phyloP scores from a whole-genome alignment of 64 coral and sea anemone genomes.

The Pocillopora verrucosa region DNA sequence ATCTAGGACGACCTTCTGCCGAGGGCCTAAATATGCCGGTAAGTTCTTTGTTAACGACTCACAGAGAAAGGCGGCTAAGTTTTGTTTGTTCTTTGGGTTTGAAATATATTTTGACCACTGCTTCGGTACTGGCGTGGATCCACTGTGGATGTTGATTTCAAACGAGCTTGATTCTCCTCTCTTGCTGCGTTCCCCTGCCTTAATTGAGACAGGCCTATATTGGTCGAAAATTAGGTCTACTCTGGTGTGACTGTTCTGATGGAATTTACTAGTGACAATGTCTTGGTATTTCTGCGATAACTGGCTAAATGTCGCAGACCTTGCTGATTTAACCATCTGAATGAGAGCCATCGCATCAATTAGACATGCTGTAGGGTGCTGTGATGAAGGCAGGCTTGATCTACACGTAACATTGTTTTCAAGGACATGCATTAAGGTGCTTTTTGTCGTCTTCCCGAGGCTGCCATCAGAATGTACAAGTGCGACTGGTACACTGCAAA shows the following conservation, averaged over 20 bases:
- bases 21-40: neutral
- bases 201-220: slow-evolving; percentile 24
- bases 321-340: slow-evolving; percentile 61
- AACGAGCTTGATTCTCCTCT: too few species aligned
- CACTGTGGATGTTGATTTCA: too few species aligned
- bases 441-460: slow-evolving; percentile 60
- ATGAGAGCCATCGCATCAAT: slow-evolving; percentile 86
- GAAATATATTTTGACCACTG: too few species aligned
- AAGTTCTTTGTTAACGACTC: too few species aligned
- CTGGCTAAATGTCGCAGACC: slow-evolving; percentile 67
- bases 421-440: slow-evolving; percentile 49
- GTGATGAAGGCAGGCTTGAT: slow-evolving; percentile 41
- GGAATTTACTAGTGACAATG: slow-evolving; percentile 28
- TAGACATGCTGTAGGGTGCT: slow-evolving; percentile 25
- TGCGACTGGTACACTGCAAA: slow-evolving; percentile 33
- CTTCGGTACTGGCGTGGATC: too few species aligned
- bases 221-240: slow-evolving; percentile 59
- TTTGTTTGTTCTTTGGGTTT: too few species aligned
- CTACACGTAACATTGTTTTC: slow-evolving; percentile 41
- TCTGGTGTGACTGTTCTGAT: slow-evolving; percentile 7
- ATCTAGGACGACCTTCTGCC: slow-evolving; percentile 36
- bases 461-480: slow-evolving; percentile 54
- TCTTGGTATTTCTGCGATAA: slow-evolving; percentile 49
- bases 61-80: too few species aligned
- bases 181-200: too few species aligned